Conservation (phyloP, 2,797 vertebrate genomes). For the Alcedo quadribrachys region DNA sequence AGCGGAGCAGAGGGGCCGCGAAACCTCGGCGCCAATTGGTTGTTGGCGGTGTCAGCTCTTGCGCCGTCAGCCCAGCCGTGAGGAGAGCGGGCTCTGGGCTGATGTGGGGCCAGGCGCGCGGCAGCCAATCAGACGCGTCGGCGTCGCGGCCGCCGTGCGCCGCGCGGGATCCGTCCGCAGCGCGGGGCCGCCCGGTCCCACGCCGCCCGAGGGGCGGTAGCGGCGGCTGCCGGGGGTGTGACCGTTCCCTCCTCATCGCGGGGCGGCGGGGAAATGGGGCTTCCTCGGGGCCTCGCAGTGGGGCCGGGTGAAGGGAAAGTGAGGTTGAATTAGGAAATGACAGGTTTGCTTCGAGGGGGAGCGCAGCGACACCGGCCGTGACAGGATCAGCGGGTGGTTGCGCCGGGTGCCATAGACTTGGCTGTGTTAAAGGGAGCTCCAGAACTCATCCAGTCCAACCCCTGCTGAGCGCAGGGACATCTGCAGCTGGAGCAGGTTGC, state of each 20-base stretch:
- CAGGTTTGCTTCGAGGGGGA: neutral
- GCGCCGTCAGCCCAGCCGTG: conserved; percentile 32
- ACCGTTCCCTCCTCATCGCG: accelerated
- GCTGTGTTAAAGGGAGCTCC: no score
- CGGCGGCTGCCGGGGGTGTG: no score
- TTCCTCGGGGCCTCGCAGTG: neutral
- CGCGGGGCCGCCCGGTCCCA: neutral
- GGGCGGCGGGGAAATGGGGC: neutral
- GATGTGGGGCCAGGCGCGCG: conserved; percentile 82
- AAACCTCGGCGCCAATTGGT: neutral
- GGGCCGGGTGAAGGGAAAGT: neutral
- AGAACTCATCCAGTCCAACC: no score
- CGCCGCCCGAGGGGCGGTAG: neutral
- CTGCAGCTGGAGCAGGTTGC: no score
- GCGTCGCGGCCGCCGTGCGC: neutral
- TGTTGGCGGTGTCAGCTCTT: accelerated
- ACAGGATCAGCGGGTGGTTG: no score
- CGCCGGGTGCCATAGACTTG: neutral
- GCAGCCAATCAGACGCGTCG: conserved; percentile 64
- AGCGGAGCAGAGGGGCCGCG: accelerated
- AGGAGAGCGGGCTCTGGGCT: conserved; percentile 75
- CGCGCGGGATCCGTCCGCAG: conserved; percentile 43
- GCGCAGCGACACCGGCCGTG: accelerated
- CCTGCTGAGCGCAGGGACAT: no score
- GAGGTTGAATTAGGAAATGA: neutral